Percentiles rank a stretch among this genome's conserved stretches.
Evolutionary conservation across 2,113 vertebrate genomes (phyloP).

Genomic region (Lichenostomus cassidix): DNA sequence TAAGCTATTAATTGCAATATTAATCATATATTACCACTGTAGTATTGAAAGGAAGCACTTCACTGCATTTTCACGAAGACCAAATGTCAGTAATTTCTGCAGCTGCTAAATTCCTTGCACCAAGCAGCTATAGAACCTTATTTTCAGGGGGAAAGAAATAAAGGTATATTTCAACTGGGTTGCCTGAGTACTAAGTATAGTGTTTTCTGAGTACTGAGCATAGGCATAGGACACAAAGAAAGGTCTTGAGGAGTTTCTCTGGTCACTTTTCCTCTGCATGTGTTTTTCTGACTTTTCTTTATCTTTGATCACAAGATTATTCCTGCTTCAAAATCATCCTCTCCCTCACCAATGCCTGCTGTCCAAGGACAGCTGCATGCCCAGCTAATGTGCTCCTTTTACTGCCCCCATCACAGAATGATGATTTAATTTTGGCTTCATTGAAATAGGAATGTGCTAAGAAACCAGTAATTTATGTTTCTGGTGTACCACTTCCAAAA

Average conservation of each 20-base stretch:
- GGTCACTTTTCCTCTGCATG: background rate
- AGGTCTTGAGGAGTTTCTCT: background rate
- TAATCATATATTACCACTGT: background rate
- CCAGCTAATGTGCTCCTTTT: background rate
- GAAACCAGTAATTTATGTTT: background rate
- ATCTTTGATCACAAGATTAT: background rate
- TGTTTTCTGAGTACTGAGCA: background rate
- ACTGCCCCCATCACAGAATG: background rate
- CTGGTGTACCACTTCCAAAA: background rate
- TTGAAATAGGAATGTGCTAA: background rate
- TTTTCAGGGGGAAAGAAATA: background rate
- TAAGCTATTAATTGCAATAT: conserved; percentile 36
- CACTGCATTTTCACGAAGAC: background rate
- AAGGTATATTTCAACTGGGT: background rate
- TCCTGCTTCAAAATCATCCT: background rate
- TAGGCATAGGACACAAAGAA: background rate
- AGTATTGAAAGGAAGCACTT: background rate
- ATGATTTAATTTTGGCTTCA: background rate
- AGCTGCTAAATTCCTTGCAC: background rate
- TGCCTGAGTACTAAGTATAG: background rate
- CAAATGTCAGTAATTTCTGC: background rate
- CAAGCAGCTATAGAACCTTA: background rate
- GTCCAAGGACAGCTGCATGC: background rate
- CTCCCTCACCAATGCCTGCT: background rate
- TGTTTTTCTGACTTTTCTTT: background rate